A percentile compares a stretch with the other conserved stretches of the same genome.
phyloP scores from a whole-genome alignment of 2,113 vertebrate species.

The Hymenochirus boettgeri region DNA sequence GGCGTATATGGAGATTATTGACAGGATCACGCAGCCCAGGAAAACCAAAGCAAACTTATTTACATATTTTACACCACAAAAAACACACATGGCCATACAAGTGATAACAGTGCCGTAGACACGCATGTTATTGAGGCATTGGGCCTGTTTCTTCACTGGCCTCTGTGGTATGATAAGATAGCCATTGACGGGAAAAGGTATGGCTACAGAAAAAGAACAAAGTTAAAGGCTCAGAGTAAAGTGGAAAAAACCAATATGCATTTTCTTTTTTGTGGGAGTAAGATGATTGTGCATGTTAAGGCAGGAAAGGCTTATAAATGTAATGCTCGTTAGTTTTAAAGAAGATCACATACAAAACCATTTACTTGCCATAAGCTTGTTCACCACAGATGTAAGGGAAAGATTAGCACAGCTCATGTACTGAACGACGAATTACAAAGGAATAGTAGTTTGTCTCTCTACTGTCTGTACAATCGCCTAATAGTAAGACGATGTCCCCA shows the following conservation, averaged over 20 bases:
- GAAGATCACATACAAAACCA: too few species aligned
- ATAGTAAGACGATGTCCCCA: too few species aligned
- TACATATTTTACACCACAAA: slow-evolving; percentile 95
- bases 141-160: slow-evolving; percentile 82
- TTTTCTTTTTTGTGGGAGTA: too few species aligned
- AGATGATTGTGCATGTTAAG: too few species aligned
- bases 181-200: slow-evolving; percentile 89
- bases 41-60: slow-evolving; percentile 97
- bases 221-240: slow-evolving; percentile 45
- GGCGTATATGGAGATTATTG: slow-evolving; percentile 92
- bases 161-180: slow-evolving; percentile 89
- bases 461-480: too few species aligned
- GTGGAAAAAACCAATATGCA: slow-evolving; percentile 58
- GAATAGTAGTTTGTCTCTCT: too few species aligned
- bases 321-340: too few species aligned
- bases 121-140: slow-evolving; percentile 96
- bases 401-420: too few species aligned
- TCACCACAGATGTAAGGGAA: too few species aligned
- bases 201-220: slow-evolving; percentile 63
- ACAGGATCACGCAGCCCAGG: slow-evolving; percentile 94
- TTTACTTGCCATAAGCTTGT: too few species aligned
- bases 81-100: slow-evolving; percentile 93
- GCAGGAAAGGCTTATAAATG: too few species aligned
- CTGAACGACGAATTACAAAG: too few species aligned
- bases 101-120: slow-evolving; percentile 92